Base-by-base conservation (phyloP, 2,888 invertebrate genomes). In the Monopis laevigella region DNA sequence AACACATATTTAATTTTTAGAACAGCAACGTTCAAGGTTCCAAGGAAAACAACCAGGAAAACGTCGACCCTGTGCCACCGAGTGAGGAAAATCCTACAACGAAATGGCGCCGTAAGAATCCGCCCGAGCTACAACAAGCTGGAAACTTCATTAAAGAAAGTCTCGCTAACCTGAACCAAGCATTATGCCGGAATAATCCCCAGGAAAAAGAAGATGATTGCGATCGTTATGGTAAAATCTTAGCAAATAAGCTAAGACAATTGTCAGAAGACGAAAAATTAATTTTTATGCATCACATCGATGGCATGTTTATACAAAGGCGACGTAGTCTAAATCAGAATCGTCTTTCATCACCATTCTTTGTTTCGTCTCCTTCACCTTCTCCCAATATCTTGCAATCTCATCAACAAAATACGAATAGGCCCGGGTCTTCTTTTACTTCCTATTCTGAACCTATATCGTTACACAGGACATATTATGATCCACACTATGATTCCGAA, bases 261-360 rank as follows among this genome's bases (percentile, higher is more conserved):
- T 35, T 43, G 18, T 21, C 34, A 27, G 34, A 43, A 40, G 19
- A 40, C 21, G 43, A 43, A 28, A 32, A 40, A 19, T 14, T 35
- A 35, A 26, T 34, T 32, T 24, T 43, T 12, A 43, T 43, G 43
- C 18, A 43, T 24, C 26, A 43, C 39, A 43, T 43, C 12, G 43
- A 43, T 32, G 39, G 43, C 32, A 26, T 43, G 27, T 43, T 43
- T 34, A 43, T 43, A n/a, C n/a, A n/a, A n/a, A n/a, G n/a, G n/a
- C n/a, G n/a, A n/a, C n/a, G n/a, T n/a, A n/a, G n/a, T n/a, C n/a
- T n/a, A n/a, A n/a, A n/a, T n/a, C n/a, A n/a, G n/a, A n/a, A n/a
- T n/a, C n/a, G n/a, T n/a, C n/a, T n/a, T n/a, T n/a, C n/a, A n/a
- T n/a, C n/a, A n/a, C n/a, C n/a, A n/a, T n/a, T n/a, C n/a, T n/a